Percentiles rank a stretch among this genome's conserved stretches.
Conservation (phyloP, 2,113 vertebrate genomes). For the Malurus cyaneus region DNA sequence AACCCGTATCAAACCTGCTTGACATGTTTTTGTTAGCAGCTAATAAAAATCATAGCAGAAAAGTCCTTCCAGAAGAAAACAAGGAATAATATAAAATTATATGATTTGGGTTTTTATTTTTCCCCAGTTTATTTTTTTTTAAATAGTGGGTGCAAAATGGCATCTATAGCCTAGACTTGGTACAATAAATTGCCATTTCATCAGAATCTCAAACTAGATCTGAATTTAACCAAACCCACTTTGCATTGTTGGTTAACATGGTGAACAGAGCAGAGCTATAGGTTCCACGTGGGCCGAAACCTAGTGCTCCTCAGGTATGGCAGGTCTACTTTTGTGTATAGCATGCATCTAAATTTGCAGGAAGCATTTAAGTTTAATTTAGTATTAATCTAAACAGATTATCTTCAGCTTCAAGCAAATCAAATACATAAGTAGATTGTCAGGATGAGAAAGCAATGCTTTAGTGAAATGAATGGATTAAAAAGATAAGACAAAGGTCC, state of each 20-base stretch:
- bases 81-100: not conserved
- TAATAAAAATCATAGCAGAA: not conserved
- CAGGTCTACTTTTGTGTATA: not conserved
- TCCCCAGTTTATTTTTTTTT: not conserved
- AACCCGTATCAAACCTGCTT: not conserved
- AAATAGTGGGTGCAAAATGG: not conserved
- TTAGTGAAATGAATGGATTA: conserved; percentile 17
- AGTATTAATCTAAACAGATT: conserved; percentile 29
- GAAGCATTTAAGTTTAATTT: not conserved
- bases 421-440: conserved; percentile 25
- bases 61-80: not conserved
- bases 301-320: not conserved
- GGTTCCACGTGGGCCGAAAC: not conserved
- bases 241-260: not conserved
- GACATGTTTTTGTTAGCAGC: not conserved
- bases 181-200: not conserved
- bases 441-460: conserved; percentile 19
- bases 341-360: not conserved
- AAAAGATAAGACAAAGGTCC: conserved; percentile 11
- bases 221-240: not conserved
- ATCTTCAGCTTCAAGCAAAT: conserved; percentile 3
- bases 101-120: not conserved
- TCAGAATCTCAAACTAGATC: not conserved
- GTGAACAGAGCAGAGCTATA: not conserved
- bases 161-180: not conserved